Evolutionary conservation across 1,140 invertebrate genomes (phyloP), one percentile per base, ranked within the genome.

Genomic region (Lerema accius): DNA sequence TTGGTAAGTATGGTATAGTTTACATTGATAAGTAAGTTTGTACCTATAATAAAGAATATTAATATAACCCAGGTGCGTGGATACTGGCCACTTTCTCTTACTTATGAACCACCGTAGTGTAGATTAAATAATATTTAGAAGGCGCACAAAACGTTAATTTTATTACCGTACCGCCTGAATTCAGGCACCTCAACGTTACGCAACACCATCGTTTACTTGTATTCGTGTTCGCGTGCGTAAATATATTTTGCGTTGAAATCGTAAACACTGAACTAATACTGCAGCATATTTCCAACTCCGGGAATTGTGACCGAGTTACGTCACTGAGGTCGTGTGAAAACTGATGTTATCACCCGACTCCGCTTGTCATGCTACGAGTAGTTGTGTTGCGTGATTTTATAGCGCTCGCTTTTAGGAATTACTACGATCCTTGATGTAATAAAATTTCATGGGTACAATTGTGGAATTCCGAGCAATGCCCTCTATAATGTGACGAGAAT

Each of bases 171-270:
- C 19, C 19, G 19, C 19, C 19, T 23, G 19, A 23, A 23, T 5
- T 23, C 19, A 23, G 19, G 2, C 19, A 5, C 19, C 19, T 23
- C 2, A 23, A 23, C 19, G 19, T 23, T 5, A 23, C 19, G 19
- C 5, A 2, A 23, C 19, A 2, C 5, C 19, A 23, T 23, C 19
- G 19, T 23, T 23, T 23, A 7, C 4, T 4, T 9, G 4, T 7
- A 9, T 15, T 23, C 26, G 23, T 49, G 46, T 49, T 49, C 13
- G 46, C 23, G 26, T 32, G 46, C 46, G 23, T 28, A 37, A 56
- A 35, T 39, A 62, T 53, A 62, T 67, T 71, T 67, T 62, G 65
- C 65, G 58, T 71, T 51, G 53, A 61, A 35, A 53, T 65, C 63
- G 42, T 67, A 59, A 58, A 67, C 63, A 37, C 13, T 53, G 45